Base-by-base conservation (phyloP, 2,797 vertebrate species). In the Bovichtus diacanthus region DNA sequence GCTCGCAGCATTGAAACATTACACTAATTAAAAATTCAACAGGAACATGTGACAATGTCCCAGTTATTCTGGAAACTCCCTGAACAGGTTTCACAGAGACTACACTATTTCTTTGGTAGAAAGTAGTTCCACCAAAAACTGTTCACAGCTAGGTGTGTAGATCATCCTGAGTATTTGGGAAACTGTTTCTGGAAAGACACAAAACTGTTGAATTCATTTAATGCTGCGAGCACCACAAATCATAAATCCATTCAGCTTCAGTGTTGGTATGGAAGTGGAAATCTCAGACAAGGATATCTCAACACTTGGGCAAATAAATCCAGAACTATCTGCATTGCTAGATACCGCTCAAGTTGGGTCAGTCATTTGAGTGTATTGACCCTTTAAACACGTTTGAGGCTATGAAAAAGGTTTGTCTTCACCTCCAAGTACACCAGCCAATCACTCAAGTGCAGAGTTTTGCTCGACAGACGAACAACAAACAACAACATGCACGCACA, bases 1-100 rank as follows among this genome's bases (percentile, higher is more conserved):
- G 63, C 70, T 75, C 64, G 47, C 41, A 43, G 50, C 39, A 62
- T 70, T 78, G 70, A 51, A 60, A 65, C 53, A 74, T 59, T 16
- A 3, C 21, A n/a, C 61, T 78, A n/a, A n/a, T 65, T 15, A 80
- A 82, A 86, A 76, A 81, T 74, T 67, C 64, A 81, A 59, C 54
- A 72, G 58, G 44, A 75, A 76, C 61, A 71, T 71, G 65, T 66
- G 58, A 77, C 54, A 58, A 31, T 27, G 70, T 83, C 27, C 74
- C 69, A 76, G 81, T 74, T 82, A 55, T 68, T 68, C 29, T 59
- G 46, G 74, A 55, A 66, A 27, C 63, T 78, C 51, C 1, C 27
- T 36, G 34, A 54, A 59, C 21, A 49, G 51, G 62, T 66, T 67
- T 66, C 74, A 50, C 2, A 8, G 65, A 58, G 38, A 67, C 53